Conservation (phyloP, 2,113 vertebrate species). For the Thamnaconus septentrionalis region DNA sequence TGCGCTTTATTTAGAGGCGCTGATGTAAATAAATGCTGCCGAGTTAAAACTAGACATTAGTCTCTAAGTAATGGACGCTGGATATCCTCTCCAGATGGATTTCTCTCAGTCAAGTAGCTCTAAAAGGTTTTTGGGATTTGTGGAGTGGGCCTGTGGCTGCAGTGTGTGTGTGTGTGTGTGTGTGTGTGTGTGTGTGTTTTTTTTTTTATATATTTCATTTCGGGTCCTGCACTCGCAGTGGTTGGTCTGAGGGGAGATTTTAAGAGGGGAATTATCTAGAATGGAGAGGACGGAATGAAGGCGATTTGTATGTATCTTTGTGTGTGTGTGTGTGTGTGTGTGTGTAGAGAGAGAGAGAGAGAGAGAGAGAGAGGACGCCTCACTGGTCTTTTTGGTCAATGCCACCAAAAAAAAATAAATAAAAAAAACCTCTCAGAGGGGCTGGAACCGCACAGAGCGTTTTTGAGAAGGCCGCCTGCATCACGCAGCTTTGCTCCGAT, state of each 20-base stretch:
- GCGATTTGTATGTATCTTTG: constrained; percentile 57
- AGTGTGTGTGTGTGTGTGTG: too few relatives aligned
- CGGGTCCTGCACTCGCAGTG: constrained; percentile 63
- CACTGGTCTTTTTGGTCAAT: constrained; percentile 55
- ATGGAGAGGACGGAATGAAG: constrained; percentile 59
- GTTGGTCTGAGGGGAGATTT: constrained; percentile 70
- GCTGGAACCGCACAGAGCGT: constrained; percentile 29
- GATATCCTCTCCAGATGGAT: constrained; percentile 71
- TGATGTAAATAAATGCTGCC: constrained; percentile 66
- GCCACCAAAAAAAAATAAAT: constrained; percentile 28
- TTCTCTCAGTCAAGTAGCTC: constrained; percentile 73
- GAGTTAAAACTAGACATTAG: constrained; percentile 66
- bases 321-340: constrained; percentile 22
- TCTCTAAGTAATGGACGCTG: constrained; percentile 68
- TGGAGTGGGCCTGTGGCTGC: constrained; percentile 61
- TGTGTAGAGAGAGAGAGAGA: constrained; percentile 2
- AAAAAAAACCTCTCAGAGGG: constrained; percentile 15
- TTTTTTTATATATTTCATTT: constrained; percentile 46
- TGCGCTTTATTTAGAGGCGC: constrained; percentile 56
- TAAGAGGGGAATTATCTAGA: constrained; percentile 70
- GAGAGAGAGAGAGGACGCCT: constrained; percentile 25
- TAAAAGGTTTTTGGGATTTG: constrained; percentile 76
- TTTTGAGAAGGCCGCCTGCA: constrained; percentile 69
- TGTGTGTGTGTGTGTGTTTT: too few relatives aligned
- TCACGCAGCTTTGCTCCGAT: constrained; percentile 69